A percentile compares a stretch with the other conserved stretches of the same genome.
phyloP scores from a whole-genome alignment of 1,140 invertebrate species.

The Vanessa tameamea region DNA sequence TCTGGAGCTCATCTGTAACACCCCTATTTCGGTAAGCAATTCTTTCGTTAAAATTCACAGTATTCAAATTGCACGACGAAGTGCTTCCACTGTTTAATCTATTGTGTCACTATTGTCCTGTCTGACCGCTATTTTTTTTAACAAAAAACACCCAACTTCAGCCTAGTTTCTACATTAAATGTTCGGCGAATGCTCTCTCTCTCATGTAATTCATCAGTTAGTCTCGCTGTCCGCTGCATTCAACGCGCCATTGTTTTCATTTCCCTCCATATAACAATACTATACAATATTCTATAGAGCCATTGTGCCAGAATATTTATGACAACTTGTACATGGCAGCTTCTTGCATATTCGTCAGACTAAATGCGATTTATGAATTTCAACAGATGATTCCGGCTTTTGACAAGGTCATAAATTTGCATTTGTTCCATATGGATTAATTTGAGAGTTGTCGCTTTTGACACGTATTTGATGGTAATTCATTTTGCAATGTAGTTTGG shows the following conservation, averaged over 20 bases:
- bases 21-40: neutral
- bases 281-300: constrained; percentile 21
- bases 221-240: constrained; percentile 38
- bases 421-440: constrained; percentile 1
- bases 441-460: neutral
- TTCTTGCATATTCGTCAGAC: constrained; percentile 32
- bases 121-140: constrained; percentile 25
- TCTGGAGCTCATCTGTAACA: constrained; percentile 2
- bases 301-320: constrained; percentile 32
- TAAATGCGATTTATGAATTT: constrained; percentile 33
- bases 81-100: constrained; percentile 18
- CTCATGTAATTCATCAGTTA: constrained; percentile 45
- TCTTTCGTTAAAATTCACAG: constrained; percentile 5
- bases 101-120: constrained; percentile 32
- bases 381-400: constrained; percentile 4
- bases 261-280: constrained; percentile 37
- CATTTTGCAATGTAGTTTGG: neutral
- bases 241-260: constrained; percentile 36
- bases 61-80: constrained; percentile 18
- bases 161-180: constrained; percentile 35
- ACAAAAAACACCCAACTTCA: constrained; percentile 23
- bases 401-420: constrained; percentile 5
- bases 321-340: constrained; percentile 25
- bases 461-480: neutral
- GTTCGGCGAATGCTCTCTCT: constrained; percentile 30